Percentiles rank a stretch among this genome's conserved stretches.
Evolutionary conservation across 1,140 invertebrate genomes (phyloP).

Genomic region (Stegodyphus dumicola): DNA sequence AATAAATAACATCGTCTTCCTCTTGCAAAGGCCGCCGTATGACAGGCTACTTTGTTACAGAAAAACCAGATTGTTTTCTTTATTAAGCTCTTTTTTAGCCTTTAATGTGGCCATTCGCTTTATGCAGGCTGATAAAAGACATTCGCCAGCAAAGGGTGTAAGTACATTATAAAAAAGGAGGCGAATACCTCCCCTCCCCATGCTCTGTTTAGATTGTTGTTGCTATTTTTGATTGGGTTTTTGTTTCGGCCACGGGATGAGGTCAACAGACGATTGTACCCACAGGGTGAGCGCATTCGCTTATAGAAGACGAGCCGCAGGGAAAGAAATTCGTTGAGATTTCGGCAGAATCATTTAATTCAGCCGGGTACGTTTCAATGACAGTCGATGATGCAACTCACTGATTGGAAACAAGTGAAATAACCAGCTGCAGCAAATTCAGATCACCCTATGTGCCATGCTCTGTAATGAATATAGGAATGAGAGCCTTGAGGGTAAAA

Average conservation of each 20-base stretch:
- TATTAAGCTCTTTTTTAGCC: background rate
- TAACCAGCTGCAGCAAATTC: too few relatives aligned
- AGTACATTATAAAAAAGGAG: background rate
- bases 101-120: background rate
- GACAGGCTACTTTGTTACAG: conserved; percentile 48
- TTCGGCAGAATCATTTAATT: too few relatives aligned
- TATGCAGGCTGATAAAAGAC: background rate
- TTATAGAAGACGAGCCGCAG: too few relatives aligned
- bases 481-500: too few relatives aligned
- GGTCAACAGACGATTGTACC: conserved; percentile 7
- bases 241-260: background rate
- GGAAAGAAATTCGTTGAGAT: too few relatives aligned
- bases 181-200: background rate
- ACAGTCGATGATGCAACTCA: too few relatives aligned
- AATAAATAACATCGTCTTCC: conserved; percentile 36
- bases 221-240: conserved; percentile 3
- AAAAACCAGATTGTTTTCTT: background rate
- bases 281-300: too few relatives aligned
- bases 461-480: too few relatives aligned
- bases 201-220: background rate
- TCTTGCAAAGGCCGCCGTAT: background rate
- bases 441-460: too few relatives aligned
- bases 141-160: background rate
- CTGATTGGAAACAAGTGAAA: too few relatives aligned
- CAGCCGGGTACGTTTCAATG: too few relatives aligned